Evolutionary conservation across 2,797 vertebrate species (phyloP).

Genomic region (Hypotaenidia philippensis): DNA sequence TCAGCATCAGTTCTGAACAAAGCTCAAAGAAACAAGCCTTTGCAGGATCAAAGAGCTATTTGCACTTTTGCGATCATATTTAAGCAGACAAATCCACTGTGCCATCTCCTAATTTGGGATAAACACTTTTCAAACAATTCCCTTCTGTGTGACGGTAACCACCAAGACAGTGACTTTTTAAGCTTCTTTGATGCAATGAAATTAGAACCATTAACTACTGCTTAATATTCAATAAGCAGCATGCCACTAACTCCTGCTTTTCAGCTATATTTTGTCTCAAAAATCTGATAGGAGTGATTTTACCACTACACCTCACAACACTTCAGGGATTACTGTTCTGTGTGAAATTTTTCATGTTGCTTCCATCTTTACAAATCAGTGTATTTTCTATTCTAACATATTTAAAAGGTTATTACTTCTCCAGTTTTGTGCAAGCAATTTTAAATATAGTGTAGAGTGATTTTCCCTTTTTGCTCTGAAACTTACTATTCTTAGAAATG

Average conservation of each 20-base stretch:
- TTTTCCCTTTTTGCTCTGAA: background rate
- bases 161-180: background rate
- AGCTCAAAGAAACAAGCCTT: background rate
- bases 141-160: background rate
- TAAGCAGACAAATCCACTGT: background rate
- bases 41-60: background rate
- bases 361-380: background rate
- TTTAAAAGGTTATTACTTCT: background rate
- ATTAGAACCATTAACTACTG: background rate
- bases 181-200: background rate
- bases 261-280: background rate
- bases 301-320: background rate
- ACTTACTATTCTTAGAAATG: background rate
- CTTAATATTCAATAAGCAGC: background rate
- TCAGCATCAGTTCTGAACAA: background rate
- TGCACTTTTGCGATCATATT: background rate
- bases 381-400: background rate
- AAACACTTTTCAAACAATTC: background rate
- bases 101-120: background rate
- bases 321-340: background rate
- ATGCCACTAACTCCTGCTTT: background rate
- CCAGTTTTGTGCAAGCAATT: rapidly evolving
- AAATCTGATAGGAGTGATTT: background rate
- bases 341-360: background rate
- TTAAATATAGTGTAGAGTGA: background rate